Evolutionary conservation across 2,113 vertebrate species (phyloP), one percentile per base, ranked within the genome.

Genomic region (Pluvialis apricaria): DNA sequence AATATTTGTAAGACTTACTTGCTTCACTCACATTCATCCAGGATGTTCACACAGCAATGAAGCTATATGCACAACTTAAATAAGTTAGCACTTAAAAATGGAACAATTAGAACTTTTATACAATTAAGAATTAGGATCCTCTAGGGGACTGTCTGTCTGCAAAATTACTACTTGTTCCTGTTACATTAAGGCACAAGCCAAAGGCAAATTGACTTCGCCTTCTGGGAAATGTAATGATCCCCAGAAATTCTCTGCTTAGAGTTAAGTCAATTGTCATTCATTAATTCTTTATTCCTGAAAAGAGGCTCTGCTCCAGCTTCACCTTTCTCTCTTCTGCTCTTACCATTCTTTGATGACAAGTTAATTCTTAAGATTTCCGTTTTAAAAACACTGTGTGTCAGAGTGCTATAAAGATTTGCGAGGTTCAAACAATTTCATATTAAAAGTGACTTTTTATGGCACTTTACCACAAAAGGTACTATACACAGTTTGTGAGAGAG

Each of bases 71-170:
- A 90, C 66, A 96, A 96, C 42, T 94, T 95, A 95, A 3, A 1
- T 96, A 96, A 97, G 88, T 94, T 82, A 97, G 66, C 86, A 95
- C 54, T 95, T 96, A 90, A 94, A 94, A 97, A 75, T 42, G 26
- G 86, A 97, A 96, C 92, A 95, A 97, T 97, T 96, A 97, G 86
- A 97, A 96, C 26, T 51, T 83, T 75, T 64, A 92, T 80, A 96
- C 73, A 98, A 97, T 97, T 94, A 97, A 97, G 88, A 97, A 91
- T 82, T 36, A 94, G 94, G 93, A 89, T 91, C 82, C 93, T 96
- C 79, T 69, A 86, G 87, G 93, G 95, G 57, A 94, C 36, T 72
- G 73, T 82, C 91, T 97, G 88, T 95, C 94, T 95, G 86, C 58
- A 96, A 94, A 97, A 97, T 94, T 88, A 97, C 61, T 95, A 78